Conservation (phyloP, 2,888 invertebrate species). For the Acrobeloides nanus region DNA sequence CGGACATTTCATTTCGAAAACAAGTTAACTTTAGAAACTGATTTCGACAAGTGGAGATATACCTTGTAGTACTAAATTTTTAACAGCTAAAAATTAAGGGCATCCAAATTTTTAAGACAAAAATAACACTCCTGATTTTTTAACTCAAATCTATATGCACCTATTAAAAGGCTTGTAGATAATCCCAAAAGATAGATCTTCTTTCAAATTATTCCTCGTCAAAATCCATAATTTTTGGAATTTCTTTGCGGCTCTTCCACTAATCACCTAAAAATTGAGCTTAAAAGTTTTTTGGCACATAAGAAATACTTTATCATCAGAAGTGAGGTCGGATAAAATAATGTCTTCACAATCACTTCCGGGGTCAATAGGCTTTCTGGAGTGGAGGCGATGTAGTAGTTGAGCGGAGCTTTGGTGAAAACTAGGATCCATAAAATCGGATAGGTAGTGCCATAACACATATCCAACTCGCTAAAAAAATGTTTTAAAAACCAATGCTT, state of each 20-base stretch:
- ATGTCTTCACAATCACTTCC: constrained; percentile 54
- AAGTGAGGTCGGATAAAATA: constrained; percentile 40
- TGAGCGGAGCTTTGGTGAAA: constrained; percentile 58
- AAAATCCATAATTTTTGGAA: constrained; percentile 46
- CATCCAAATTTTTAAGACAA: background rate
- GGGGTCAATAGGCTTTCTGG: constrained; percentile 62
- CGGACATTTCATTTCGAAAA: too few species aligned
- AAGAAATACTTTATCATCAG: constrained; percentile 21
- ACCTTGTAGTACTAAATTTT: too few species aligned
- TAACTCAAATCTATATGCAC: too few species aligned
- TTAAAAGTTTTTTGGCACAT: too few species aligned
- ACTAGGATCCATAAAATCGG: constrained; percentile 9
- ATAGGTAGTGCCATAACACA: constrained; percentile 21
- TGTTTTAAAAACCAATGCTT: too few species aligned
- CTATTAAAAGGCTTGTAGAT: constrained; percentile 38
- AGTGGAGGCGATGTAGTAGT: constrained; percentile 71
- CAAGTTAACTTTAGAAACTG: too few species aligned
- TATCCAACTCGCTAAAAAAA: constrained; percentile 16
- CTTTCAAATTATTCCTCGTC: constrained; percentile 23
- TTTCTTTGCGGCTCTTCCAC: constrained; percentile 39
- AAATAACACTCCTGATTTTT: constrained; percentile 6
- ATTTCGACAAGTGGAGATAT: too few species aligned
- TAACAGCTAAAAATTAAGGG: constrained; percentile 1
- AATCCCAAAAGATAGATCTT: constrained; percentile 24
- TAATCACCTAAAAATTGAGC: constrained; percentile 22